Evolutionary conservation across 1,140 invertebrate species (phyloP).

Genomic region (Bombus cullumanus): DNA sequence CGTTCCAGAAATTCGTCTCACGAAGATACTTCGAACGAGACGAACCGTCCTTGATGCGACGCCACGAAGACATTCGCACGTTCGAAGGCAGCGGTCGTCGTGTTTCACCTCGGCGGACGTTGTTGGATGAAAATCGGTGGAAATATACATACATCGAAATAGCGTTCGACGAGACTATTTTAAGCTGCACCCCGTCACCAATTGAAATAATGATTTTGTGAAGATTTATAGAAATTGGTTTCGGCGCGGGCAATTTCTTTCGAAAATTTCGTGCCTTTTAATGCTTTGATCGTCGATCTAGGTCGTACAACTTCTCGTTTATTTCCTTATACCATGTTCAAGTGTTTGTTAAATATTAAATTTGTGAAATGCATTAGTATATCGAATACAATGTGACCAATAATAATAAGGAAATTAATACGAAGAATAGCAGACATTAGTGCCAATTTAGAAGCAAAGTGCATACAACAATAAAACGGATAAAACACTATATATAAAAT

Average conservation of each 20-base stretch:
- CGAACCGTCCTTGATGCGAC: conserved; percentile 36
- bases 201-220: neutral
- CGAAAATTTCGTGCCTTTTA: too few relatives aligned
- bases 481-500: neutral
- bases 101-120: conserved; percentile 36
- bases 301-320: too few relatives aligned
- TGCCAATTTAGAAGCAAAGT: neutral
- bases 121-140: conserved; percentile 2
- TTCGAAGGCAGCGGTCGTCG: conserved; percentile 54
- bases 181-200: neutral
- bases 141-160: neutral
- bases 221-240: neutral
- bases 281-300: too few relatives aligned
- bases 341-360: too few relatives aligned
- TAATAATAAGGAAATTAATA: too few relatives aligned
- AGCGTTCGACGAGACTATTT: neutral
- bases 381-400: too few relatives aligned
- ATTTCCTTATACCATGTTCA: too few relatives aligned
- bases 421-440: too few relatives aligned
- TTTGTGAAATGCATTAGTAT: too few relatives aligned
- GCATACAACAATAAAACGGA: neutral
- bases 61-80: conserved; percentile 41
- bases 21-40: conserved; percentile 18
- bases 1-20: conserved; percentile 42
- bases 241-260: too few relatives aligned